Percentiles rank a stretch among this genome's conserved stretches.
Conservation (phyloP, 2,888 invertebrate genomes). For the Heliconius erato region DNA sequence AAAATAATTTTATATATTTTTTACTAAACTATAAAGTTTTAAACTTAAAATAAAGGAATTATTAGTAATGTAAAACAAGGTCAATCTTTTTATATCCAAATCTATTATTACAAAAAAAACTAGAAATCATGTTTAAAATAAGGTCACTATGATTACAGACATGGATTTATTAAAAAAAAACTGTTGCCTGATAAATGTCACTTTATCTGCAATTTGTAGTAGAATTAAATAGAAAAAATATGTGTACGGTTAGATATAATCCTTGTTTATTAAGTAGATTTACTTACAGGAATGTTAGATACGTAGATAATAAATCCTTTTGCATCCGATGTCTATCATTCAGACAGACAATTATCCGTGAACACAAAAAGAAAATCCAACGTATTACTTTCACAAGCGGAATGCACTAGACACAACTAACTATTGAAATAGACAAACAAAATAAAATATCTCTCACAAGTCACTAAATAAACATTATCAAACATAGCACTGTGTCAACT, state of each 20-base stretch:
- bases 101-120: slow-evolving; percentile 14
- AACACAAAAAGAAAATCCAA: slow-evolving; percentile 74
- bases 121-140: slow-evolving; percentile 23
- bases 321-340: slow-evolving; percentile 42
- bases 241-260: not conserved
- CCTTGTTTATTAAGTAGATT: slow-evolving; percentile 35
- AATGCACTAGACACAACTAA: slow-evolving; percentile 62
- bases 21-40: slow-evolving; percentile 19
- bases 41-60: slow-evolving; percentile 4
- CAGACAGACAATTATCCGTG: slow-evolving; percentile 63
- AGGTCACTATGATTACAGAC: slow-evolving; percentile 36
- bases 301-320: slow-evolving; percentile 43
- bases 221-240: slow-evolving; percentile 9
- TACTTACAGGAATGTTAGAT: slow-evolving; percentile 51
- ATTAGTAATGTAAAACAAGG: slow-evolving; percentile 22
- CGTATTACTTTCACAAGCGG: slow-evolving; percentile 71
- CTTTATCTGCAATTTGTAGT: not conserved
- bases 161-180: slow-evolving; percentile 17
- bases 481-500: slow-evolving; percentile 67
- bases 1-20: slow-evolving; percentile 3
- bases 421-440: slow-evolving; percentile 65
- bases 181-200: slow-evolving; percentile 11
- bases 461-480: slow-evolving; percentile 63
- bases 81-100: not conserved
- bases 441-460: slow-evolving; percentile 64